Conservation (phyloP, 2,113 vertebrate genomes). For the Bubalus kerabau region DNA sequence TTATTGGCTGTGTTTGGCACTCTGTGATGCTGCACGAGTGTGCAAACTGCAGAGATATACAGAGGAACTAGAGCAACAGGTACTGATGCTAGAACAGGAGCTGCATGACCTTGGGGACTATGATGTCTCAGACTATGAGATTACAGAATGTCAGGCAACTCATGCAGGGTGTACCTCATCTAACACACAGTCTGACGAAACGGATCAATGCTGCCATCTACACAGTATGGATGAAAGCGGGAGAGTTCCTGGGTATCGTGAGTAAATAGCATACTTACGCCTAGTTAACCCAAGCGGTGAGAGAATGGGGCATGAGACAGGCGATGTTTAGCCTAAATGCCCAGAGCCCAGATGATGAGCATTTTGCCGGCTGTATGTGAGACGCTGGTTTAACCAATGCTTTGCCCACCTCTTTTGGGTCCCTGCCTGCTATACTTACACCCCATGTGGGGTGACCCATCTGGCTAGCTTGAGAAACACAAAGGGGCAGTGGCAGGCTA, state of each 20-base stretch:
- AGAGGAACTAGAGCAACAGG: not conserved
- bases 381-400: not conserved
- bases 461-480: not conserved
- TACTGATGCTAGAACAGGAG: not conserved
- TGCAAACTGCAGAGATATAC: not conserved
- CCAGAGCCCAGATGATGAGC: not conserved
- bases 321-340: not conserved
- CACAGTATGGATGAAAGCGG: not conserved
- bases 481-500: not conserved
- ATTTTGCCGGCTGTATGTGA: not conserved
- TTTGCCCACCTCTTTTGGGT: not conserved
- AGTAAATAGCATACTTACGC: not conserved
- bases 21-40: not conserved
- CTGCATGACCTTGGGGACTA: not conserved
- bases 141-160: not conserved
- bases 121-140: not conserved
- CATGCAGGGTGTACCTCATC: not conserved
- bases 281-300: not conserved
- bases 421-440: not conserved
- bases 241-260: not conserved
- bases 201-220: not conserved
- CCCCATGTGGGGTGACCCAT: not conserved
- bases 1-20: not conserved
- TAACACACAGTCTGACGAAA: not conserved
- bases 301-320: not conserved